A percentile compares a stretch with the other conserved stretches of the same genome.
phyloP scores from a whole-genome alignment of 2,113 vertebrate species.

The Pachypanchax playfairii region DNA sequence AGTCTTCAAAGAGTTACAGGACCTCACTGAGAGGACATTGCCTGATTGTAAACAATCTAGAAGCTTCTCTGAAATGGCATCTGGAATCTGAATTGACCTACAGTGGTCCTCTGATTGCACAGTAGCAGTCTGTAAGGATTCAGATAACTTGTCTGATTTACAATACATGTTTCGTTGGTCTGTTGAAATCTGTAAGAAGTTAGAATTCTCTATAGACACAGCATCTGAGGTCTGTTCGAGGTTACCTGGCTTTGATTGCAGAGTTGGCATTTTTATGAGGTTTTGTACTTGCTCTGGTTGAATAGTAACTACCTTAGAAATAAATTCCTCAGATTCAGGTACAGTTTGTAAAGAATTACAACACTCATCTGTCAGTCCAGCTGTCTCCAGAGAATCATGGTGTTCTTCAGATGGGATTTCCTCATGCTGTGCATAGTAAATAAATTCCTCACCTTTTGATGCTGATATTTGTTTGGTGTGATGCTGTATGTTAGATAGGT shows the following conservation, averaged over 20 bases:
- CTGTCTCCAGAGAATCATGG: conserved; percentile 25
- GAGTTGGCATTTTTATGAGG: conserved; percentile 11
- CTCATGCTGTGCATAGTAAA: conserved; percentile 41
- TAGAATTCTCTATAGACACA: conserved; percentile 10
- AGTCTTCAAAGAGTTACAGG: conserved; percentile 18
- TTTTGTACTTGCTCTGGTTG: conserved; percentile 25
- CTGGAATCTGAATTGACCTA: conserved; percentile 13
- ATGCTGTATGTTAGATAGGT: conserved; percentile 30
- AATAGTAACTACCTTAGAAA: conserved; percentile 10
- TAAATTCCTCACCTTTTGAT: conserved; percentile 50
- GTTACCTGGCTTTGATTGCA: conserved; percentile 16
- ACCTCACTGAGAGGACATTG: conserved; percentile 12
- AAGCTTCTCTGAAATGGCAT: conserved; percentile 25
- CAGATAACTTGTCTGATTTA: conserved; percentile 17
- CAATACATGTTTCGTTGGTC: conserved; percentile 21
- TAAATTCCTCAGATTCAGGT: conserved; percentile 36
- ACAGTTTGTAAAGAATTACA: conserved; percentile 29
- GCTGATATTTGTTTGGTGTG: conserved; percentile 32
- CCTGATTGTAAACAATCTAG: conserved; percentile 29
- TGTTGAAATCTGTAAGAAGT: conserved; percentile 19
- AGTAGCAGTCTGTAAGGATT: background rate
- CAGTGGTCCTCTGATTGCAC: conserved; percentile 25
- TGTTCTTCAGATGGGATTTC: conserved; percentile 35
- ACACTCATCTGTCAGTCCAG: conserved; percentile 37
- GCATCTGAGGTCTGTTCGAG: conserved; percentile 6